Evolutionary conservation across 2,888 invertebrate genomes (phyloP).

Genomic region (Dasypogon diadema): DNA sequence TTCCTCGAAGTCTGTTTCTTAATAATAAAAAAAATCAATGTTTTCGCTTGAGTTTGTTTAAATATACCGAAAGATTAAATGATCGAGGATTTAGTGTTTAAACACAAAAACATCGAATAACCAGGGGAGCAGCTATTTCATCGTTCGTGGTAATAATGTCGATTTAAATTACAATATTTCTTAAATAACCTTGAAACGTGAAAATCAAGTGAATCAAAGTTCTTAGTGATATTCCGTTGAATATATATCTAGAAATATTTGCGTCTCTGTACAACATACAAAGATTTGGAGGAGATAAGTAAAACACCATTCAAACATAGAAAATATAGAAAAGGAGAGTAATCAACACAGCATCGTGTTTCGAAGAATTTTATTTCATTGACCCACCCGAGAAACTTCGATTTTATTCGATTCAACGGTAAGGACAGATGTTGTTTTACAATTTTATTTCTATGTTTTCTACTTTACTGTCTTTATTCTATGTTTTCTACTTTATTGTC

Average conservation of each 20-base stretch:
- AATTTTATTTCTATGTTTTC: constrained; percentile 28
- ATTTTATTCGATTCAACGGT: constrained; percentile 60
- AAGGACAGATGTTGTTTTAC: constrained; percentile 48
- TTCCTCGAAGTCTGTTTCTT: constrained; percentile 31
- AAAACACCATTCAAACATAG: constrained; percentile 23
- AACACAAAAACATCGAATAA: constrained; percentile 42
- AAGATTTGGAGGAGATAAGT: neutral
- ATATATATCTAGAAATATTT: neutral
- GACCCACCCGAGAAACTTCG: constrained; percentile 59
- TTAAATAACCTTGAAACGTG: constrained; percentile 31
- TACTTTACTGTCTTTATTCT: neutral
- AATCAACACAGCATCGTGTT: constrained; percentile 31
- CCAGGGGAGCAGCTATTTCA: constrained; percentile 18
- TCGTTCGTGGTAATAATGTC: constrained; percentile 11
- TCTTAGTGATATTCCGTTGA: neutral
- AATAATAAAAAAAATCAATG: constrained; percentile 39
- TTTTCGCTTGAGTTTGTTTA: constrained; percentile 39
- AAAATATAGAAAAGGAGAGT: constrained; percentile 29
- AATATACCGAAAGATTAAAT: constrained; percentile 10
- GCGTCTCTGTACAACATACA: neutral
- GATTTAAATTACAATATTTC: constrained; percentile 7
- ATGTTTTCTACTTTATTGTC: neutral
- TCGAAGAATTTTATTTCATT: constrained; percentile 57
- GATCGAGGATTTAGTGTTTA: constrained; percentile 32
- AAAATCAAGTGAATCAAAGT: constrained; percentile 17